phyloP scores from a whole-genome alignment of 2,888 invertebrate genomes.

The Lymantria dispar region DNA sequence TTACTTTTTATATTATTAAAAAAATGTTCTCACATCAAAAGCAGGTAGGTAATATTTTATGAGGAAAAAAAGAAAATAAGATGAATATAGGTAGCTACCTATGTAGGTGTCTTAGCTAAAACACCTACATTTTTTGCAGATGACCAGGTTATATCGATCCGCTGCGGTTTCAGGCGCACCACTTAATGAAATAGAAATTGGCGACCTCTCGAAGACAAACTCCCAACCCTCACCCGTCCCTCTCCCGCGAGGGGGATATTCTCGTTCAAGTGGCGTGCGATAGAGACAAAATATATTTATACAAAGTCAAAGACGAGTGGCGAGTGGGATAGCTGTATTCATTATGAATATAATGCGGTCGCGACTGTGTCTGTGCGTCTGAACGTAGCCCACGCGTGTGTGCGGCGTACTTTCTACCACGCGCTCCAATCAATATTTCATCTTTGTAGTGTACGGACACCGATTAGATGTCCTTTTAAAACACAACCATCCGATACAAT shows the following conservation, averaged over 20 bases:
- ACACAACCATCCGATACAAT: constrained; percentile 5
- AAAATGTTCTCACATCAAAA: too few relatives aligned
- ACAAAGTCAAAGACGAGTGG: constrained; percentile 80
- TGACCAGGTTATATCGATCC: constrained; percentile 67
- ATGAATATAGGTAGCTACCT: too few relatives aligned
- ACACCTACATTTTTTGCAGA: constrained; percentile 55
- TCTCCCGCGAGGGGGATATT: constrained; percentile 59
- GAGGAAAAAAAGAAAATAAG: too few relatives aligned
- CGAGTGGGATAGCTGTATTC: constrained; percentile 82
- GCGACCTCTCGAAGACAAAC: constrained; percentile 79
- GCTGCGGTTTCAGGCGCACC: constrained; percentile 73
- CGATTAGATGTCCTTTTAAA: constrained; percentile 36
- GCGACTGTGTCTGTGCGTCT: constrained; percentile 75
- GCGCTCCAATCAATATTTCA: constrained; percentile 77
- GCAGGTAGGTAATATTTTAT: too few relatives aligned
- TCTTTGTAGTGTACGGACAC: constrained; percentile 59
- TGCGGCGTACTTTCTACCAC: constrained; percentile 65
- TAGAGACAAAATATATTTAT: constrained; percentile 79
- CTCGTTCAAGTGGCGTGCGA: constrained; percentile 65
- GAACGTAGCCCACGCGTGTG: constrained; percentile 53
- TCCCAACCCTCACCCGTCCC: constrained; percentile 73
- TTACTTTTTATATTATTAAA: too few relatives aligned
- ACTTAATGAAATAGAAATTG: constrained; percentile 82
- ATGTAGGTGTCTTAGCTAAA: not conserved
- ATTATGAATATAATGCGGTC: constrained; percentile 82